Conservation (phyloP, 2,888 invertebrate species). For the Dryobota labecula region DNA sequence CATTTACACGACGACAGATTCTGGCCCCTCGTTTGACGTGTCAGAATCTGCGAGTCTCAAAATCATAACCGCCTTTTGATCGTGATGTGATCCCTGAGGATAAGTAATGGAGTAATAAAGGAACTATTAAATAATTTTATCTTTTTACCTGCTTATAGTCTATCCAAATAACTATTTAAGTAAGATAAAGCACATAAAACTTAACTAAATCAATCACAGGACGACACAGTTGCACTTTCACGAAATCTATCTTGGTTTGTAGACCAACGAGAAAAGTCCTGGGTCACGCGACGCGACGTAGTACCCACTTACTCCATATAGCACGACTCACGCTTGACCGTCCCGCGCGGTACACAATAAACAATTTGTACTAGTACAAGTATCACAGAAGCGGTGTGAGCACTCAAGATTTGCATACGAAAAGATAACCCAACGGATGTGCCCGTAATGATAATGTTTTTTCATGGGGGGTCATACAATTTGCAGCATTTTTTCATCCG, state of each 20-base stretch:
- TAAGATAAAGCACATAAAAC: background rate
- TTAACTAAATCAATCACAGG: background rate
- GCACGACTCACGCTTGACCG: slow-evolving; percentile 50
- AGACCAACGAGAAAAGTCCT: background rate
- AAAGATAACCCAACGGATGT: slow-evolving; percentile 81
- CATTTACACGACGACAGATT: background rate
- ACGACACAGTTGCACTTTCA: background rate
- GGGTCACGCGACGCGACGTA: background rate
- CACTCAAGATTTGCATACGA: slow-evolving; percentile 86
- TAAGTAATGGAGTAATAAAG: background rate
- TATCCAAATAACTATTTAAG: background rate
- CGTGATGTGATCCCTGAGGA: background rate
- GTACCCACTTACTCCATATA: background rate
- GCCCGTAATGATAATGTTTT: slow-evolving; percentile 87
- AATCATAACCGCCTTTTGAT: background rate
- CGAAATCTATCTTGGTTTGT: background rate
- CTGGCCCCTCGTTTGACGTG: background rate
- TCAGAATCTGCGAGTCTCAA: background rate
- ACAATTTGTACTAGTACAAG: slow-evolving; percentile 63
- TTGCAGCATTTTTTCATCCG: slow-evolving; percentile 88
- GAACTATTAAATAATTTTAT: background rate
- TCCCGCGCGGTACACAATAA: slow-evolving; percentile 55
- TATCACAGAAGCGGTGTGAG: slow-evolving; percentile 69
- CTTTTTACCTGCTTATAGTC: background rate
- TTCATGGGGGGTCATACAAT: slow-evolving; percentile 88